Evolutionary conservation across 1,140 invertebrate genomes (phyloP).

Genomic region (Tribolium madens): DNA sequence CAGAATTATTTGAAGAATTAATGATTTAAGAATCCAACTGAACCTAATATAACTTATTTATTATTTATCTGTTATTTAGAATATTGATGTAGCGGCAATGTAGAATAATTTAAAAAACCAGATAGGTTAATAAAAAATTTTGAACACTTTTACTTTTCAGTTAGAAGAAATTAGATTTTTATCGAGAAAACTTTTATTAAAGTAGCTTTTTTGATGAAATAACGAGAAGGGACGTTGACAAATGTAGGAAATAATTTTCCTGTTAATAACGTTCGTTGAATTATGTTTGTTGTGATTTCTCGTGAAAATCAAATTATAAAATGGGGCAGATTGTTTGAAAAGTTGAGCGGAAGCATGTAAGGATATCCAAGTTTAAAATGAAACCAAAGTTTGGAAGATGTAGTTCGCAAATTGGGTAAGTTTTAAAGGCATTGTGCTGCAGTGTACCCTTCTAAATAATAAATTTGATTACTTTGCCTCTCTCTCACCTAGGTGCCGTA

Average conservation of each 20-base stretch:
- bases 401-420: slow-evolving; percentile 33
- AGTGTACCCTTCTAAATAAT: slow-evolving; percentile 24
- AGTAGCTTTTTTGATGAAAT: neutral
- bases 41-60: neutral
- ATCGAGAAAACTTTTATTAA: neutral
- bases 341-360: slow-evolving; percentile 23
- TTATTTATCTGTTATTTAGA: neutral
- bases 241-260: neutral
- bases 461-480: slow-evolving; percentile 21
- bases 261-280: neutral
- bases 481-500: slow-evolving; percentile 7
- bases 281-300: neutral
- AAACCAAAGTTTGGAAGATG: slow-evolving; percentile 27
- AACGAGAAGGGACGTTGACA: neutral
- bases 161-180: neutral
- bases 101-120: too few species aligned
- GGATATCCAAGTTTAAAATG: slow-evolving; percentile 34
- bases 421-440: slow-evolving; percentile 30
- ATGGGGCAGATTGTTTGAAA: neutral
- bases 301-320: slow-evolving; percentile 7
- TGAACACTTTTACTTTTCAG: neutral
- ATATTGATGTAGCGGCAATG: too few species aligned
- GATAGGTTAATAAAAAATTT: neutral
- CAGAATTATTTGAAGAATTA: neutral
- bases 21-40: neutral